Percentiles rank a stretch among this genome's conserved stretches.
Evolutionary conservation across 1,140 invertebrate genomes (phyloP).

Genomic region (Glomeris maerens): DNA sequence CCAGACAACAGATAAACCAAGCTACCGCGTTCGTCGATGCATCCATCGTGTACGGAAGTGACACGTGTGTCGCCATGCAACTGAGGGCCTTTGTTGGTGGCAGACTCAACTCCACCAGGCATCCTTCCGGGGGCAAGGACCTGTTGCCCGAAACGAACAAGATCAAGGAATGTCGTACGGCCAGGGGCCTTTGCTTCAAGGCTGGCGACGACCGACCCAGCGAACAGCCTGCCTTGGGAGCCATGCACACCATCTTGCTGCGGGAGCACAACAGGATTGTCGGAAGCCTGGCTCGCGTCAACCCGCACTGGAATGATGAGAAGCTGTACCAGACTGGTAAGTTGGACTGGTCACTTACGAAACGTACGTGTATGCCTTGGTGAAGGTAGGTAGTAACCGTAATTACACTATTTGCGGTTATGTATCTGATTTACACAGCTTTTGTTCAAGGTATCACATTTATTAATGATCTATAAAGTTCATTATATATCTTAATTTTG

Average conservation of each 20-base stretch:
- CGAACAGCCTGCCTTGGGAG: slow-evolving; percentile 45
- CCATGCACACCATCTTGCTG: slow-evolving; percentile 45
- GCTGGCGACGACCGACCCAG: slow-evolving; percentile 45
- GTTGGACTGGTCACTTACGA: too few relatives aligned
- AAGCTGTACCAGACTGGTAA: slow-evolving; percentile 35
- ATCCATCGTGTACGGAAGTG: slow-evolving; percentile 47
- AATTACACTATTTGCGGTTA: too few relatives aligned
- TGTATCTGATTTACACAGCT: neutral
- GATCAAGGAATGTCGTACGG: slow-evolving; percentile 30
- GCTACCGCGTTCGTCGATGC: slow-evolving; percentile 47
- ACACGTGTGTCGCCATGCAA: slow-evolving; percentile 37
- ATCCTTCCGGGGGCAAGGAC: slow-evolving; percentile 53
- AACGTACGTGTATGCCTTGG: too few relatives aligned
- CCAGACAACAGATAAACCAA: slow-evolving; percentile 46
- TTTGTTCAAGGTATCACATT: neutral
- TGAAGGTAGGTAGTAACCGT: too few relatives aligned
- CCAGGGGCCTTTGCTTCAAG: slow-evolving; percentile 30
- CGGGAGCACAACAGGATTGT: slow-evolving; percentile 43
- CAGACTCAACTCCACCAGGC: slow-evolving; percentile 55
- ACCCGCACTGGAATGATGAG: slow-evolving; percentile 45
- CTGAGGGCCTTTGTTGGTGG: slow-evolving; percentile 31
- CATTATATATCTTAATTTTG: slow-evolving; percentile 13
- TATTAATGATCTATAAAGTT: neutral
- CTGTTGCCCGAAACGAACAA: slow-evolving; percentile 34
- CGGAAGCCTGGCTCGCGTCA: slow-evolving; percentile 32